Evolutionary conservation across 92 coral and sea anemone species (phyloP).

Genomic region (Siderastrea radians): DNA sequence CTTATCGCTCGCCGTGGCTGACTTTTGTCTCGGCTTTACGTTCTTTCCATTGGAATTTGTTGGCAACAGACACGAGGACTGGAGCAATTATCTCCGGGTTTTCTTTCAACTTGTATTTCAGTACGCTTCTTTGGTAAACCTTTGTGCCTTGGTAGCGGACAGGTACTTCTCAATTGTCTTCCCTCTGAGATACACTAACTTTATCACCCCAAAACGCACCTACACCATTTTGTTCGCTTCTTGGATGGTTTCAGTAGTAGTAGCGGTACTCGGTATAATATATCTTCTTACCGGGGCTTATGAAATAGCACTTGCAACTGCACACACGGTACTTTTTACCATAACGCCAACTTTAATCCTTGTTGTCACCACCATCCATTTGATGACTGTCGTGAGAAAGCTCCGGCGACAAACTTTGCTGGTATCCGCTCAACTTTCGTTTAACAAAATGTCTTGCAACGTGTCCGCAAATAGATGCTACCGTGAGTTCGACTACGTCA

Average conservation of each 20-base stretch:
- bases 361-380: background rate
- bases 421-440: background rate
- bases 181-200: constrained; percentile 39
- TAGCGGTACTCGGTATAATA: constrained; percentile 3
- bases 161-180: constrained; percentile 41
- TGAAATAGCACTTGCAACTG: background rate
- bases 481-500: background rate
- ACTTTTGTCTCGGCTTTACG: constrained; percentile 54
- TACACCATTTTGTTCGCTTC: background rate
- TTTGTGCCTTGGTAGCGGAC: constrained; percentile 50
- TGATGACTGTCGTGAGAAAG: background rate
- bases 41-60: constrained; percentile 46
- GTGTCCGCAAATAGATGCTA: background rate
- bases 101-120: background rate
- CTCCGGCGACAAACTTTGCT: background rate
- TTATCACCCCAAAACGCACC: constrained; percentile 53
- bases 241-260: constrained; percentile 36
- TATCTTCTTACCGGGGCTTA: background rate
- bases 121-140: constrained; percentile 26
- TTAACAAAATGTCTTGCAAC: constrained; percentile 2
- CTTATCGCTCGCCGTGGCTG: constrained; percentile 50
- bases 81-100: background rate
- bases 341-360: background rate
- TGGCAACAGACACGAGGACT: background rate
- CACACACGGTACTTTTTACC: background rate